Percentiles rank a stretch among this genome's conserved stretches.
Conservation (phyloP, 2,113 vertebrate genomes). For the Desmodus rotundus region DNA sequence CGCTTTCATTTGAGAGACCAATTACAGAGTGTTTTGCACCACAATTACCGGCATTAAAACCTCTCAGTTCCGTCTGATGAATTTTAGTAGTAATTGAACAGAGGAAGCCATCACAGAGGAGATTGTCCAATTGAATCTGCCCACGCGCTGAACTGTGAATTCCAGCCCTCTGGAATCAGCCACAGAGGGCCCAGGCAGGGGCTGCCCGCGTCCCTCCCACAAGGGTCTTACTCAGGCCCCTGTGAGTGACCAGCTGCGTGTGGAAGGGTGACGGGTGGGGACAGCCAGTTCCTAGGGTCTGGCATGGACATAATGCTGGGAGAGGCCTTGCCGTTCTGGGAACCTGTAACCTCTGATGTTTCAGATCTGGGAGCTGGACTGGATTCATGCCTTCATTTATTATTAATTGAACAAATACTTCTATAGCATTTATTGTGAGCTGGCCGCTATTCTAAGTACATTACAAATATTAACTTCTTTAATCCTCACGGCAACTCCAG, state of each 20-base stretch:
- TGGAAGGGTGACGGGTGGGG: background rate
- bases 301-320: background rate
- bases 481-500: background rate
- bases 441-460: background rate
- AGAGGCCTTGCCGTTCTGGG: background rate
- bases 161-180: slow-evolving; percentile 57
- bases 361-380: background rate
- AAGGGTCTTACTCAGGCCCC: background rate
- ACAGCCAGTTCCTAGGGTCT: background rate
- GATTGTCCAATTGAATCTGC: slow-evolving; percentile 81
- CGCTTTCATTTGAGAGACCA: slow-evolving; percentile 86
- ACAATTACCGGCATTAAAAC: slow-evolving; percentile 84
- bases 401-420: slow-evolving; percentile 36
- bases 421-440: background rate
- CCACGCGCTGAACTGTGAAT: slow-evolving; percentile 81
- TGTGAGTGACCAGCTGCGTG: background rate
- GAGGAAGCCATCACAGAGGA: slow-evolving; percentile 82
- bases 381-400: background rate
- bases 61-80: slow-evolving; percentile 85
- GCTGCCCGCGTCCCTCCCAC: background rate
- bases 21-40: slow-evolving; percentile 84
- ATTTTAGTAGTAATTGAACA: slow-evolving; percentile 87
- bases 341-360: background rate
- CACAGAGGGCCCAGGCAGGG: background rate
- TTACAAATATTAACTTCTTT: slow-evolving; percentile 36